Base-by-base conservation (phyloP, 2,113 vertebrate species). In the Trachemys scripta region DNA sequence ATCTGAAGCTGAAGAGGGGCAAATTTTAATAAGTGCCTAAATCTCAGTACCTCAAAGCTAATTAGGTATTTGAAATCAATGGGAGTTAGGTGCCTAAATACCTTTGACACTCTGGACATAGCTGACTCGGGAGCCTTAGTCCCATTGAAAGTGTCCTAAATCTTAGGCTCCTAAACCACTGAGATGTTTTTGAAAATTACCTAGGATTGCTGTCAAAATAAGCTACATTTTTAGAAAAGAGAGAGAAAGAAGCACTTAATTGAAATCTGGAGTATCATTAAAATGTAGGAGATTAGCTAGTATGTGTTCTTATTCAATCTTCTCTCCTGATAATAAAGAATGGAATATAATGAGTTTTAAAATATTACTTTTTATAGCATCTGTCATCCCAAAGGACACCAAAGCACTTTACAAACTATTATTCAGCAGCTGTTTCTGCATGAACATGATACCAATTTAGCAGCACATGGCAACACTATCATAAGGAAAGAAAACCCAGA, bases 291-390 rank as follows among this genome's bases (percentile, higher is more conserved):
- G 90, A 22, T 95, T 90, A 86, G 51, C 1, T 4, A 69, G 47
- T 45, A 84, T 27, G n/a, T 80, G 92, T 94, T 38, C 89, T 93
- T 92, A 72, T 92, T 78, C 56, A 88, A 35, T 85, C 93, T 90
- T 53, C 80, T 31, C 42, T 91, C 54, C 79, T 83, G 31, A 38
- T 45, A 90, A 22, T 76, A 93, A 14, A 86, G 16, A 6, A 56
- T 69, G 53, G 72, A 65, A 42, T 10, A 27, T 4, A 50, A 5
- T 47, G 51, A 84, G 42, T 35, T 84, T 69, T 82, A 12, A 59
- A 85, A 65, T 79, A 42, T 10, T 76, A 31, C 16, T 38, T 3
- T 89, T 12, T 65, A 93, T 19, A 90, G 4, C 50, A 76, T 79
- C 76, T 87, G 38, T 27, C 84, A 54, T 25, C 45, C 35, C 25